Evolutionary conservation across 2,113 vertebrate species (phyloP), one percentile per base, ranked within the genome.

Genomic region (Rhinolophus ferrumequinum): DNA sequence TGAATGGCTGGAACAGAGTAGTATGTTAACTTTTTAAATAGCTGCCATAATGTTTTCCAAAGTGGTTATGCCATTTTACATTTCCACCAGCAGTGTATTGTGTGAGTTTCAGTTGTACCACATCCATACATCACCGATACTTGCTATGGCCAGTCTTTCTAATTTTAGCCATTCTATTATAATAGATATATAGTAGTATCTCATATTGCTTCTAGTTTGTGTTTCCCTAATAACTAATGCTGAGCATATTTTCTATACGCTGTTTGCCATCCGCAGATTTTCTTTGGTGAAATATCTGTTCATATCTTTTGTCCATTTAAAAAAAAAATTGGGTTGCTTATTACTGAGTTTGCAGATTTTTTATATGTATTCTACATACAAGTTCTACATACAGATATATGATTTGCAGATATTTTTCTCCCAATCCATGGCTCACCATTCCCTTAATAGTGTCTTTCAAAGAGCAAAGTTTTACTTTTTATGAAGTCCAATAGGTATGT

Each of bases 381-480:
- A 26, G 14, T 82, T 92, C 38, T 76, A 76, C 41, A 44, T 44
- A 44, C 41, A 87, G 85, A 75, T 54, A 22, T 21, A 26, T 70
- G 38, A 50, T 90, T 90, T 94, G n/a, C 66, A 84, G 89, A 44
- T 67, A 64, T 85, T 67, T 67, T 94, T 79, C 67, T 54, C 73
- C 26, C 52, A 66, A 16, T 73, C 24, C 8, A 1, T 35, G 44
- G 30, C 35, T 88, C 88, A 30, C 66, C 21, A 58, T 66, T 66
- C 22, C 84, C 28, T 80, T 64, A 41, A 28, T 16, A 87, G 21
- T 88, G 6, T 82, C 26, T 90, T 92, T 85, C 21, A 69, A 41
- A 75, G 38, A 82, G 22, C 4, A 62, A 73, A 72, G 52, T 56
- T 95, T 76, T 60, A 86, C 18, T 94, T 93, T 96, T 80, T 14